Percentiles rank a stretch among this genome's conserved stretches.
phyloP scores from a whole-genome alignment of 2,888 invertebrate genomes.

The Crioceris asparagi region DNA sequence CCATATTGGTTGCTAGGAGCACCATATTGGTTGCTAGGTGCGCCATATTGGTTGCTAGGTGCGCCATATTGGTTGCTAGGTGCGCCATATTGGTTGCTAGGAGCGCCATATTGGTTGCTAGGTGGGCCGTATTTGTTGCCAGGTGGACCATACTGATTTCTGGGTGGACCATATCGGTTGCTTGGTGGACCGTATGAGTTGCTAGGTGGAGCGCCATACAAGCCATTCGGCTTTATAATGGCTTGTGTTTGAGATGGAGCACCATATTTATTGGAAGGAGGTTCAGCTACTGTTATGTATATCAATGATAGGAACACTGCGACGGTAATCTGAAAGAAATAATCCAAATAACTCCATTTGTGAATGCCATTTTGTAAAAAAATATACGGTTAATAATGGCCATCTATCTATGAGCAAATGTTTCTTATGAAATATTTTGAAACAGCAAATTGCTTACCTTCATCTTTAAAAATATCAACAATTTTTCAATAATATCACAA shows the following conservation, averaged over 20 bases:
- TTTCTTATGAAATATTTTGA: no score
- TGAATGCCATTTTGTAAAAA: no score
- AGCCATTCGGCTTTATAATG: constrained; percentile 18
- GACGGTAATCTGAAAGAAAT: no score
- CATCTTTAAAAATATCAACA: no score
- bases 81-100: constrained; percentile 17
- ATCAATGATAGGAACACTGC: no score
- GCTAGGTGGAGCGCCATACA: constrained; percentile 21
- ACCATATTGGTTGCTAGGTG: constrained; percentile 18
- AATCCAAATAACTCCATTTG: no score
- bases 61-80: constrained; percentile 21
- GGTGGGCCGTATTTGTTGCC: constrained; percentile 20
- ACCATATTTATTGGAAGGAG: constrained; percentile 26
- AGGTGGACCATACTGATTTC: constrained; percentile 16
- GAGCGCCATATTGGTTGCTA: constrained; percentile 20
- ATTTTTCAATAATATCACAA: no score
- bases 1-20: constrained; percentile 16
- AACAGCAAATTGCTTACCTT: no score
- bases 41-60: constrained; percentile 21
- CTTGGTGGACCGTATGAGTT: constrained; percentile 21
- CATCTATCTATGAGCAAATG: no score
- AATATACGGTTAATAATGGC: no score
- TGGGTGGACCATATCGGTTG: constrained; percentile 18
- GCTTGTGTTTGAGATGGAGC: constrained; percentile 21
- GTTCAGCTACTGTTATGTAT: no score